Base-by-base conservation (phyloP, 2,888 invertebrate species). In the Hydrotaea cyrtoneurina region DNA sequence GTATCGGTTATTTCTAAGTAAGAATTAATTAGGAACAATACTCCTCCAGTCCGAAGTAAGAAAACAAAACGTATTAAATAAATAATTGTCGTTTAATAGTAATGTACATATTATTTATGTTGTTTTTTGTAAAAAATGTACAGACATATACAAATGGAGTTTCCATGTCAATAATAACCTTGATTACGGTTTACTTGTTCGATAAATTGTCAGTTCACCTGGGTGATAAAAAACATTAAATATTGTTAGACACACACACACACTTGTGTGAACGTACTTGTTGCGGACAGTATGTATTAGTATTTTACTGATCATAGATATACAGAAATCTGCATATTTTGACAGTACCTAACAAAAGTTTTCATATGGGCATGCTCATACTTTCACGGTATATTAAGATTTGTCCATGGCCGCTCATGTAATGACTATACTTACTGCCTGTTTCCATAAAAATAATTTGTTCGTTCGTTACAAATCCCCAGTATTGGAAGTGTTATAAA, bases 1-100 rank as follows among this genome's bases (percentile, higher is more conserved):
- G 3, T 50, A n/a, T 50, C n/a, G 2, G 8, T 19, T 39, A 13
- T 50, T 26, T n/a, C n/a, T n/a, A n/a, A n/a, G n/a, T n/a, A n/a
- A 66, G 73, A 57, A 73, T 13, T 15, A 43, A 59, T 78, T 82
- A 62, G 50, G 59, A 78, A 78, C 10, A 59, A 15, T 26, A 59
- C 59, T 59, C 5, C 59, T 59, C 26, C 50, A 13, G 39, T 8
- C 2, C 50, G n/a, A 10, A 31, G 31, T 26, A 23, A 66, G 55
- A 36, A 39, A 23, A 59, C 19, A 15, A 13, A 50, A 53, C 19
- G n/a, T n/a, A n/a, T n/a, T n/a, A 73, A 53, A 62, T 5, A 50
- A 4, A 39, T 39, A n/a, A n/a, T n/a, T n/a, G n/a, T n/a, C n/a
- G n/a, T 50, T n/a, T 50, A 72, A 17, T 43, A 59, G 46, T 46